These are phyloP conservation scores for Gnathonemus echidnorhynchus DNA, from an alignment of 2,113 vertebrate genomes.

Conservation along the genomic window DNA sequence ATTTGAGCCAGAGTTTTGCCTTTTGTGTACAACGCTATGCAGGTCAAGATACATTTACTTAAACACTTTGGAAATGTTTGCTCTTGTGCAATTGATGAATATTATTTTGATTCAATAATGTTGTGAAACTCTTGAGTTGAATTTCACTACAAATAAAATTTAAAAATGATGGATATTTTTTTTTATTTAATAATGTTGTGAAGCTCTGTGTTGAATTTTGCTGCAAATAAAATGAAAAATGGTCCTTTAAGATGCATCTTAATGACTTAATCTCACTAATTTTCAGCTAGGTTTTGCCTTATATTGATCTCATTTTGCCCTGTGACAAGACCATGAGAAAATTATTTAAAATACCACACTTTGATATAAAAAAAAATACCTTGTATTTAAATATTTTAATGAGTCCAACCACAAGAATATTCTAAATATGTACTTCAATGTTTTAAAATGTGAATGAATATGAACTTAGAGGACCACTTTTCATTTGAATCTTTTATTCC, in stretches of 20 bases:
- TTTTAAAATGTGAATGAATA: not conserved
- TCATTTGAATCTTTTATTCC: not conserved
- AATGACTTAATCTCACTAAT: not conserved
- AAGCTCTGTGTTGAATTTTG: not conserved
- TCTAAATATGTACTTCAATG: not conserved
- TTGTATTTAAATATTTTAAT: not conserved
- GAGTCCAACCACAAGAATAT: not conserved
- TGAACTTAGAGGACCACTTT: not conserved
- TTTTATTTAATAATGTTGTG: constrained; percentile 7
- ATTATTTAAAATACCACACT: not conserved
- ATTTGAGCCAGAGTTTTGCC: not conserved
- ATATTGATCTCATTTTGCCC: not conserved
- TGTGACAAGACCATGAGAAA: not conserved
- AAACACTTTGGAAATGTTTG: not conserved
- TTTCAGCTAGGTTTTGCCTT: not conserved
- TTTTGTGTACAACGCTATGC: not conserved
- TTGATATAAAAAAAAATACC: not conserved
- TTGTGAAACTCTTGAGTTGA: not conserved
- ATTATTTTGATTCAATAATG: not conserved
- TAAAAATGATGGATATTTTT: not conserved
- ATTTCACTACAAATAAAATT: not conserved
- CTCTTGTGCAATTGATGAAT: not conserved
- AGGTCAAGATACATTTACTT: not conserved
- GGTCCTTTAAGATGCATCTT: not conserved
- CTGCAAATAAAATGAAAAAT: not conserved